phyloP scores from a whole-genome alignment of 2,113 vertebrate genomes.

The Penelope pileata region DNA sequence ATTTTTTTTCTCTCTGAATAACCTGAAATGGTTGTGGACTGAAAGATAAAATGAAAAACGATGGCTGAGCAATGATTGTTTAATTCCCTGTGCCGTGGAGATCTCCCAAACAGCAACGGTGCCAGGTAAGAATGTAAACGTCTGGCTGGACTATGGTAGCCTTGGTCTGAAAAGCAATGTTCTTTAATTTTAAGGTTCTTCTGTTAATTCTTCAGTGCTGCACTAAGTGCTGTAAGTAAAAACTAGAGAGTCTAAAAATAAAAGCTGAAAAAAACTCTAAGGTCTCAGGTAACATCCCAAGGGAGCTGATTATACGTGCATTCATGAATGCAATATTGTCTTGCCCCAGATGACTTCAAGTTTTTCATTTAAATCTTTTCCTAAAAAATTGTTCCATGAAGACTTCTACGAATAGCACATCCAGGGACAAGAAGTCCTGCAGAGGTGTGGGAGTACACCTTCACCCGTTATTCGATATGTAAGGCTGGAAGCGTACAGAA shows the following conservation, averaged over 20 bases:
- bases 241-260: background rate
- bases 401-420: background rate
- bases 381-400: background rate
- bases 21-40: background rate
- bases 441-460: background rate
- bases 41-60: slow-evolving; percentile 8
- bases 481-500: background rate
- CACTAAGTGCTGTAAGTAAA: background rate
- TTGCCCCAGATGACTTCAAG: background rate
- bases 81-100: background rate
- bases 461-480: background rate
- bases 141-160: background rate
- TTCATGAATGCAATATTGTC: background rate
- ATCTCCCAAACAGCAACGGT: background rate
- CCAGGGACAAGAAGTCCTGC: background rate
- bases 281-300: background rate
- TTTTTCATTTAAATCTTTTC: background rate
- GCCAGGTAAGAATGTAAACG: background rate
- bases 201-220: background rate
- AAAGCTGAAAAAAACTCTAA: background rate
- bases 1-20: background rate
- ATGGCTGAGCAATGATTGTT: background rate
- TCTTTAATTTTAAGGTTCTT: background rate
- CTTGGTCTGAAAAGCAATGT: background rate
- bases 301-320: background rate